A percentile compares a stretch with the other conserved stretches of the same genome.
Conservation (phyloP, 2,888 invertebrate species). For the Marronus borbonicus region DNA sequence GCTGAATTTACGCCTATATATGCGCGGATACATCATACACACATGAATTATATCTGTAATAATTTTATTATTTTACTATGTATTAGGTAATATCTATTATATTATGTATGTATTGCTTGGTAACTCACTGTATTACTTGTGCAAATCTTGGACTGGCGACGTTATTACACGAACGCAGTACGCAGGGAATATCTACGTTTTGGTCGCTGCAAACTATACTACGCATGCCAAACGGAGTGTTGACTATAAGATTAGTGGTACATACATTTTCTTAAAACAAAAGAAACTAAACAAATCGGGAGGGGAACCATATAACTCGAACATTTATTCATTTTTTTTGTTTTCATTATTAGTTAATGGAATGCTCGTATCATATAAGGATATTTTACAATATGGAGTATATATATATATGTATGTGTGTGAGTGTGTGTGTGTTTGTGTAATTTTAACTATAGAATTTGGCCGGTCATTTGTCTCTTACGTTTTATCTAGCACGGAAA, state of each 20-base stretch:
- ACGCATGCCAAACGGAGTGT: no score
- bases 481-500: neutral
- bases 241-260: no score
- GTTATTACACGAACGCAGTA: no score
- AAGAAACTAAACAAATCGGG: no score
- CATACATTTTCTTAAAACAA: no score
- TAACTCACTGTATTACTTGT: slow-evolving; percentile 58
- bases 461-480: neutral
- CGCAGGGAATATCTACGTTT: neutral
- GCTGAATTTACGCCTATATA: slow-evolving; percentile 62
- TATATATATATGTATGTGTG: no score
- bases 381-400: neutral
- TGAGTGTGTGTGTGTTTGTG: no score
- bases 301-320: no score
- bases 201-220: no score
- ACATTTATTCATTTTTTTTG: neutral
- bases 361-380: neutral
- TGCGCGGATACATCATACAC: slow-evolving; percentile 50
- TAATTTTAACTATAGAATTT: neutral
- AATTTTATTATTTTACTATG: neutral
- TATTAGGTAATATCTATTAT: neutral
- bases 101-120: slow-evolving; percentile 63
- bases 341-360: slow-evolving; percentile 1
- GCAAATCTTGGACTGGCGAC: no score
- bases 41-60: no score